Conservation (phyloP, 2,113 vertebrate species). For the Laticauda laticaudata region DNA sequence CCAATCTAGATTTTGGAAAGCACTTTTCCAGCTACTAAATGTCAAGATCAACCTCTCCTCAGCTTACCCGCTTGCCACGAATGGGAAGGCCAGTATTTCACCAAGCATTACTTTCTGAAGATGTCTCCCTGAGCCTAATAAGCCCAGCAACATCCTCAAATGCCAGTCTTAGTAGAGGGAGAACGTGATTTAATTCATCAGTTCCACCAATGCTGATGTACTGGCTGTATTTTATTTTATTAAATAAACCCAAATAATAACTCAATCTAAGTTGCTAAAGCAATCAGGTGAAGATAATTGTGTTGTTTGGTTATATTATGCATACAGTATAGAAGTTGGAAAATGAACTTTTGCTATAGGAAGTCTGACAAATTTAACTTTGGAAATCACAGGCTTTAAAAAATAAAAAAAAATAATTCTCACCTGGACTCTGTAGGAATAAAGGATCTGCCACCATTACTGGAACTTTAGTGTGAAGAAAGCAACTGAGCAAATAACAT, state of each 20-base stretch:
- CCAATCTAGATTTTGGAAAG: neutral
- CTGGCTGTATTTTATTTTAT: too few species aligned
- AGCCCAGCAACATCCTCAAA: neutral
- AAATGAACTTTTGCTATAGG: neutral
- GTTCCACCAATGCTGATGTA: neutral
- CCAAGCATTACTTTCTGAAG: neutral
- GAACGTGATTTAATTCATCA: neutral
- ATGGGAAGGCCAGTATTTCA: neutral
- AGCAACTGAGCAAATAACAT: slow-evolving; percentile 12
- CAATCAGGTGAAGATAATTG: neutral
- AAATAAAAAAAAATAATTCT: neutral
- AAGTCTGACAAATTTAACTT: neutral
- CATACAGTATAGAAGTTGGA: too few species aligned
- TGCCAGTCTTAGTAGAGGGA: neutral
- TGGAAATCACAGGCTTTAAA: neutral
- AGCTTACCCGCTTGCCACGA: neutral
- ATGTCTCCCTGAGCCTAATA: neutral
- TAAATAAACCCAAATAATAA: neutral
- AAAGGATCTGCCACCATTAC: neutral
- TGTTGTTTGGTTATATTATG: neutral
- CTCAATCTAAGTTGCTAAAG: neutral
- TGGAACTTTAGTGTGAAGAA: neutral
- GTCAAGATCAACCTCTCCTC: neutral
- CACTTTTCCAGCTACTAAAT: neutral
- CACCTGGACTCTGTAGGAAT: neutral